These are phyloP conservation scores for Eretmochelys imbricata DNA, from an alignment of 2,113 vertebrate genomes.

Conservation along the genomic window DNA sequence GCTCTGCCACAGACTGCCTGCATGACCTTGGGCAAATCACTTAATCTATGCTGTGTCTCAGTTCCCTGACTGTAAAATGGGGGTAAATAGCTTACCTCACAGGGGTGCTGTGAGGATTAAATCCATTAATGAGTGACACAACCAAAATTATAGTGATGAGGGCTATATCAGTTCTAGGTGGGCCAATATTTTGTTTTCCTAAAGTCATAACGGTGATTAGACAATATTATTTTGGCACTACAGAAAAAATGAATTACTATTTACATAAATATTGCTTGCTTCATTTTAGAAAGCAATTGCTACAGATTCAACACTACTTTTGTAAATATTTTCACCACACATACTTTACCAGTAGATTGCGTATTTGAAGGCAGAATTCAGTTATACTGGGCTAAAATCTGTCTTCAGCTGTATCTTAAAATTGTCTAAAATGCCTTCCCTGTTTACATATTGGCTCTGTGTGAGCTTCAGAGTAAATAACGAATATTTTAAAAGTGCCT, in stretches of 20 bases:
- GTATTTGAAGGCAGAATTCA: not conserved
- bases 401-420: not conserved
- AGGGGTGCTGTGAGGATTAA: not conserved
- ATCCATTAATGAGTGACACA: not conserved
- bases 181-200: not conserved
- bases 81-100: not conserved
- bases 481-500: rapidly evolving
- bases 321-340: not conserved
- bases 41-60: not conserved
- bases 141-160: not conserved
- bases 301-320: not conserved
- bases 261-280: not conserved
- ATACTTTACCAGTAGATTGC: not conserved
- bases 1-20: not conserved
- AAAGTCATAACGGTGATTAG: not conserved
- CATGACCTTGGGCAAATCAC: not conserved
- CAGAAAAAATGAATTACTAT: not conserved
- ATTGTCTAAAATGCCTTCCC: not conserved
- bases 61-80: not conserved
- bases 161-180: not conserved
- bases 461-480: not conserved
- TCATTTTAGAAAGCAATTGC: not conserved
- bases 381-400: not conserved
- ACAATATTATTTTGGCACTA: not conserved
- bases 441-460: rapidly evolving